Conservation (phyloP, 1,140 invertebrate species). For the Anthonomus grandis region DNA sequence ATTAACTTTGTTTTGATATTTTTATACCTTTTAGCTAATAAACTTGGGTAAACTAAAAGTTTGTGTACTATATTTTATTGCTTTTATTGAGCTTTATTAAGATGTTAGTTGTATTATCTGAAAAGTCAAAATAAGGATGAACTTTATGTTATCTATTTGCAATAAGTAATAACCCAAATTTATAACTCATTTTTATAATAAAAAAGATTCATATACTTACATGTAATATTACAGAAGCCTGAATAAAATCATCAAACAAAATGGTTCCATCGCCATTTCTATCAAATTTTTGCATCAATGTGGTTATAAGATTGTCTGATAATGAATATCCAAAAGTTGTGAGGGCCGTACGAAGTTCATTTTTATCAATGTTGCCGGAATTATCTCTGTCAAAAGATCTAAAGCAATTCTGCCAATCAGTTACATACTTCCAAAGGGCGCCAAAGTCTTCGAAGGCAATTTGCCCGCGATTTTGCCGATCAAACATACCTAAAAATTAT, state of each 20-base stretch:
- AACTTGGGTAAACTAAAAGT: too few relatives aligned
- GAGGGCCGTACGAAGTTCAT: slow-evolving; percentile 86
- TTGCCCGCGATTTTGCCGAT: slow-evolving; percentile 81
- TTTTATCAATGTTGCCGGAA: slow-evolving; percentile 92
- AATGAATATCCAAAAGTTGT: slow-evolving; percentile 90
- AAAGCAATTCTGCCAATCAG: slow-evolving; percentile 98
- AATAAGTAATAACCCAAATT: background rate
- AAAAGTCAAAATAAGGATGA: too few relatives aligned
- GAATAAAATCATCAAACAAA: slow-evolving; percentile 98
- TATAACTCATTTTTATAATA: background rate
- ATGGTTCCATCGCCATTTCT: slow-evolving; percentile 75
- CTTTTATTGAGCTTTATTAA: too few relatives aligned
- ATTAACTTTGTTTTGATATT: too few relatives aligned
- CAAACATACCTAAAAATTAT: slow-evolving; percentile 94
- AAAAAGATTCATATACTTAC: slow-evolving; percentile 69
- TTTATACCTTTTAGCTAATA: too few relatives aligned
- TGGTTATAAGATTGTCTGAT: slow-evolving; percentile 77
- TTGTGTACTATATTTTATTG: too few relatives aligned
- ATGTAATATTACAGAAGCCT: slow-evolving; percentile 90
- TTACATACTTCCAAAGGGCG: slow-evolving; percentile 96
- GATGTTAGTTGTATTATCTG: too few relatives aligned
- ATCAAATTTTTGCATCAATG: slow-evolving; percentile 91
- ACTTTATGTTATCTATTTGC: too few relatives aligned
- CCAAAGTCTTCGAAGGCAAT: slow-evolving; percentile 96
- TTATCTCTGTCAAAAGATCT: slow-evolving; percentile 90